Evolutionary conservation across 2,888 invertebrate species (phyloP), one percentile per base, ranked within the genome.

Genomic region (Stenolophus ochropezus): DNA sequence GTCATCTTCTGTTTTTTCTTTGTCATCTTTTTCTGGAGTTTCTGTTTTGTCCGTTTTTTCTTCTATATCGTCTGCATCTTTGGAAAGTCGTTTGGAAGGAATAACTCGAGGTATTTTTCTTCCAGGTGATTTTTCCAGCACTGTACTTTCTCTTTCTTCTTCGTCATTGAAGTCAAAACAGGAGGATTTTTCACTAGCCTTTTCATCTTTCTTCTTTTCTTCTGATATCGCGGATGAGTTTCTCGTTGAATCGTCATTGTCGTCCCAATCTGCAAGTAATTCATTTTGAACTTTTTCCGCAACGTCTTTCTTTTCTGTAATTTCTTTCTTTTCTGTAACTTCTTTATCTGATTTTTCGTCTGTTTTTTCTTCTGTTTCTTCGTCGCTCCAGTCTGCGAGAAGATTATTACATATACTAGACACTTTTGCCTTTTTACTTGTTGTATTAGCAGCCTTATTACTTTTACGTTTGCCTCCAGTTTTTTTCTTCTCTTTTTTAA

Each of bases 161-260:
- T 95, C 94, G 74, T 93, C 93, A 84, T 94, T 93, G 87, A 96
- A 96, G 87, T 96, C 96, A 86, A 95, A 96, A 87, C 95, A 95
- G 0, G 94, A 94, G 76, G 93, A 90, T 16, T 90, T 88, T 84
- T 88, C 91, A 23, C 79, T 81, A 4, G 81, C 49, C n/a, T 69
- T 71, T 23, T 23, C 16, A n/a, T 89, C 83, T 88, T 88, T 82
- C 90, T 90, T 73, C 84, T 85, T 84, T 33, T 84, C 83, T 69
- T 87, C 85, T 71, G 87, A 73, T 80, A 89, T 87, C 2, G 79
- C 42, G 65, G 79, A 42, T 80, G 81, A 51, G 33, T 61, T 65
- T 27, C 49, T 65, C 73, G 82, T 14, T 18, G 74, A 65, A 20
- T 82, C 82, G 61, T 84, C 83, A 61, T 84, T 90, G 27, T 86